Conservation (phyloP, 2,888 invertebrate species). For the Hypomecis atomaria region DNA sequence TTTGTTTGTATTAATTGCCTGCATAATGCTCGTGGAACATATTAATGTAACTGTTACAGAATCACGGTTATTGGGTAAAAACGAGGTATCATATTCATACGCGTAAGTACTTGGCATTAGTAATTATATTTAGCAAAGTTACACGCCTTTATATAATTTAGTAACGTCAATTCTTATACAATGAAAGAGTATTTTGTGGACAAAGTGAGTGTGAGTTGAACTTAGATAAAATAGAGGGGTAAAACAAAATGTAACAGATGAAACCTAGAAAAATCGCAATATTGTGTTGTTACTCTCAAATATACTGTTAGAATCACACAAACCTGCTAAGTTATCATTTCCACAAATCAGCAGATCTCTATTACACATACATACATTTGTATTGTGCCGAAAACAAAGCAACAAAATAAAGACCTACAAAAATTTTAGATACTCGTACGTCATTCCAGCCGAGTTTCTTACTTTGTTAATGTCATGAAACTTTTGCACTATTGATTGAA, state of each 20-base stretch:
- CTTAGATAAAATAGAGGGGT: too few species aligned
- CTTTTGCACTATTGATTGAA: slow-evolving; percentile 27
- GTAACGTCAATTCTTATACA: too few species aligned
- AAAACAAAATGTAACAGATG: too few species aligned
- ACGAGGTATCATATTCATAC: background rate
- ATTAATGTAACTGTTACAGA: slow-evolving; percentile 6
- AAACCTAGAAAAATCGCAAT: too few species aligned
- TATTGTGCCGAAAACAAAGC: background rate
- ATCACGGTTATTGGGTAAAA: background rate
- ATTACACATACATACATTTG: too few species aligned
- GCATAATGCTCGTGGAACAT: slow-evolving; percentile 14
- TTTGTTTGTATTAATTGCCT: slow-evolving; percentile 34
- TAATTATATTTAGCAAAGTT: too few species aligned
- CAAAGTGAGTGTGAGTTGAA: too few species aligned
- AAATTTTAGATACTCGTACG: background rate
- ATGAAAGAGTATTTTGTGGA: too few species aligned
- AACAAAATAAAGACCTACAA: background rate
- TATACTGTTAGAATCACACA: too few species aligned
- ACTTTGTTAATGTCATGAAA: slow-evolving; percentile 12
- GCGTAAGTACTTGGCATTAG: too few species aligned
- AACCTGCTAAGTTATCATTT: background rate
- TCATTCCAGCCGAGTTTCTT: background rate
- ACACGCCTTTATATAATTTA: too few species aligned
- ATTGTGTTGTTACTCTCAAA: too few species aligned
- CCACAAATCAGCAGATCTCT: background rate